Conservation (phyloP, 2,888 invertebrate genomes). For the Ormyrus labotus region DNA sequence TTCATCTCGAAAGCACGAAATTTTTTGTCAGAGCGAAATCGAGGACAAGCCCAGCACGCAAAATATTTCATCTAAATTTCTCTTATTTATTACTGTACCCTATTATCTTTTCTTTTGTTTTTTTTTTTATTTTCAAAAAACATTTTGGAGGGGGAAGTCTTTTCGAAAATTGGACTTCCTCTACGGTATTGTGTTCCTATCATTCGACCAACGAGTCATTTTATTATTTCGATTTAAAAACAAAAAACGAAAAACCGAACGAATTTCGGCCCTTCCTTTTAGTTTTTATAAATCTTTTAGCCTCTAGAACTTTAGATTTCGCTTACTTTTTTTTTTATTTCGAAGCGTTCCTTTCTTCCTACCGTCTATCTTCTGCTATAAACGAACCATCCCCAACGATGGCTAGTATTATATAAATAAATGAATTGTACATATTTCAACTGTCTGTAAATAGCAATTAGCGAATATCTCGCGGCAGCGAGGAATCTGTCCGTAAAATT, state of each 20-base stretch:
- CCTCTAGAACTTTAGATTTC: conserved; percentile 5
- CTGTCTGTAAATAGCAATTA: conserved; percentile 52
- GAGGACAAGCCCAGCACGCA: conserved; percentile 38
- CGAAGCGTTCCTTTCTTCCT: background rate
- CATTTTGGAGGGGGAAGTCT: conserved; percentile 46
- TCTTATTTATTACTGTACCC: conserved; percentile 29
- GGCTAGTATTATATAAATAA: conserved; percentile 52
- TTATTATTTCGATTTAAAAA: conserved; percentile 49
- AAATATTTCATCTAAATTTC: conserved; percentile 34
- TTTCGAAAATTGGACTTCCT: conserved; percentile 50
- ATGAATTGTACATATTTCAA: conserved; percentile 47
- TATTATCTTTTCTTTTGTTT: conserved; percentile 17
- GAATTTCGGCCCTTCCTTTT: conserved; percentile 50
- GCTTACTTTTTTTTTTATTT: background rate
- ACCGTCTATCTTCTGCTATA: background rate
- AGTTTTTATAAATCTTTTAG: conserved; percentile 22
- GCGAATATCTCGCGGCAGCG: conserved; percentile 26
- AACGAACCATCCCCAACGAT: conserved; percentile 18
- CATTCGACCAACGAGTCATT: conserved; percentile 55
- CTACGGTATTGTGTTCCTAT: conserved; percentile 58
- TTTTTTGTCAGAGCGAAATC: background rate
- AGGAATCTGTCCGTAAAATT: conserved; percentile 43
- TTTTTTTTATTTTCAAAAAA: conserved; percentile 28
- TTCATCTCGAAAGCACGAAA: no score
- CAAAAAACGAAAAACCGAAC: conserved; percentile 17